These are phyloP conservation scores for Xylocopa sonorina DNA, from an alignment of 1,140 invertebrate species.

Conservation along the genomic window DNA sequence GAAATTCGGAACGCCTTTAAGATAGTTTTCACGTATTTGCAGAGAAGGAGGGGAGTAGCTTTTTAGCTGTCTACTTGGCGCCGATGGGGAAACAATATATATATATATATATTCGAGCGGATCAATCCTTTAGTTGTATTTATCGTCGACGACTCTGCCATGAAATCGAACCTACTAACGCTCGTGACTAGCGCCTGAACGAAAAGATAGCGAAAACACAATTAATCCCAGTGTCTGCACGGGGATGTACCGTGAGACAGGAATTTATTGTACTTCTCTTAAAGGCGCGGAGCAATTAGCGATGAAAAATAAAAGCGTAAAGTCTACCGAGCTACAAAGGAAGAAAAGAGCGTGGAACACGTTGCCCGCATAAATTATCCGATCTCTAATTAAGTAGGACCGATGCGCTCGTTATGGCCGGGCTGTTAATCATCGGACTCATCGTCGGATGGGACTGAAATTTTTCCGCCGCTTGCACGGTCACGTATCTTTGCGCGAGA, in stretches of 20 bases:
- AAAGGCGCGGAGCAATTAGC: slow-evolving; percentile 44
- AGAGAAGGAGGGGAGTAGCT: background rate
- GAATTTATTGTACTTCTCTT: slow-evolving; percentile 43
- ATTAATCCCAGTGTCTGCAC: slow-evolving; percentile 1
- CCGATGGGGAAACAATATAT: background rate
- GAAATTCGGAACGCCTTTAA: background rate
- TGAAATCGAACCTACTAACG: no score
- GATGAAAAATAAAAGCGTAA: slow-evolving; percentile 34
- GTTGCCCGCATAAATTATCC: slow-evolving; percentile 62
- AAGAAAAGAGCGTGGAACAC: slow-evolving; percentile 42
- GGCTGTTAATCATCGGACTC: slow-evolving; percentile 59
- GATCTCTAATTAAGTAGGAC: slow-evolving; percentile 66
- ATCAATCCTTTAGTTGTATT: background rate
- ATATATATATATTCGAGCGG: no score
- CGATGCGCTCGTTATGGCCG: slow-evolving; percentile 58
- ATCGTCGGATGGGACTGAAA: slow-evolving; percentile 31
- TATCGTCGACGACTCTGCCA: no score
- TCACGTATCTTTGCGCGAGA: slow-evolving; percentile 22
- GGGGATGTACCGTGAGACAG: slow-evolving; percentile 1
- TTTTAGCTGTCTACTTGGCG: background rate
- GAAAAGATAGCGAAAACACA: slow-evolving; percentile 24
- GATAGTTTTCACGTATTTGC: background rate
- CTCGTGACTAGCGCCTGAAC: no score
- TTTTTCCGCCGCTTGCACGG: slow-evolving; percentile 50
- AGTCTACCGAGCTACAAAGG: background rate